phyloP scores from a whole-genome alignment of 2,113 vertebrate species.

The Electrona antarctica region DNA sequence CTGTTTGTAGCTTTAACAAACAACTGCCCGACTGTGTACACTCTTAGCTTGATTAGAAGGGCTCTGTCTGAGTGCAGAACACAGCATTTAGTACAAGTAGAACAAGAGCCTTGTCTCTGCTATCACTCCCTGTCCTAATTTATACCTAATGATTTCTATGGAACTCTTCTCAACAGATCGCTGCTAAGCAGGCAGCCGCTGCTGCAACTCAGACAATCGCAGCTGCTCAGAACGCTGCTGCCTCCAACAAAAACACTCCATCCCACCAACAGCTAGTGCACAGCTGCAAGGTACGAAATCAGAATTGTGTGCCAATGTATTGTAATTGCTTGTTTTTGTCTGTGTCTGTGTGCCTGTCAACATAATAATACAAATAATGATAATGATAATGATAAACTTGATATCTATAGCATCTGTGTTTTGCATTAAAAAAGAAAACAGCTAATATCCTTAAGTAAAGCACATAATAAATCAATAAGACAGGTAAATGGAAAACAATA shows the following conservation, averaged over 20 bases:
- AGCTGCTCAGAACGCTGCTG: slow-evolving; percentile 94
- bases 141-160: slow-evolving; percentile 36
- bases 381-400: too few relatives aligned
- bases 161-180: slow-evolving; percentile 80
- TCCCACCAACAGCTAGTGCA: slow-evolving; percentile 97
- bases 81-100: slow-evolving; percentile 12
- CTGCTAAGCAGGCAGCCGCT: slow-evolving; percentile 96
- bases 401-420: too few relatives aligned
- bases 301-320: not conserved
- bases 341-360: not conserved
- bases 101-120: slow-evolving; percentile 6
- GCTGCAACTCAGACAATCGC: slow-evolving; percentile 97
- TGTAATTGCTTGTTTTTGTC: not conserved
- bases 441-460: too few relatives aligned
- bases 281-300: slow-evolving; percentile 92
- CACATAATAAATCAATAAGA: too few relatives aligned
- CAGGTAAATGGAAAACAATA: too few relatives aligned
- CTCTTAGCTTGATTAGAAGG: slow-evolving; percentile 36
- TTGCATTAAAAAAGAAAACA: too few relatives aligned
- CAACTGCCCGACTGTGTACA: slow-evolving; percentile 1
- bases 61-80: slow-evolving; percentile 11
- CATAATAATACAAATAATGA: too few relatives aligned
- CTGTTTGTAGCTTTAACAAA: too few relatives aligned
- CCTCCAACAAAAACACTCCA: slow-evolving; percentile 93
- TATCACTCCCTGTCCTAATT: slow-evolving; percentile 26